Conservation (phyloP, 2,888 invertebrate genomes). For the Anticlea derivata region DNA sequence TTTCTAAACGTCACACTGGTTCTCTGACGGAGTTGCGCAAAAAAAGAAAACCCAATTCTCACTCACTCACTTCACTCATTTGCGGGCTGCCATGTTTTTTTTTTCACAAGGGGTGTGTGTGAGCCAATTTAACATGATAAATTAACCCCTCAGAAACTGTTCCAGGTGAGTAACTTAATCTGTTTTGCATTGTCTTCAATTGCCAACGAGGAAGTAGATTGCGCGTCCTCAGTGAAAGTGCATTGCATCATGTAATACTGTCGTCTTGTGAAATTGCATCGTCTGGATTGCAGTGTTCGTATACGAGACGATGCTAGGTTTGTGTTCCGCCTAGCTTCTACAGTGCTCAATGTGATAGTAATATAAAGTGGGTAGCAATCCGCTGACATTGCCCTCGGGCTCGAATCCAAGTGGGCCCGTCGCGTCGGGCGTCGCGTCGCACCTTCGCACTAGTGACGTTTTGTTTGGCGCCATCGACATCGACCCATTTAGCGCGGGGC, state of each 20-base stretch:
- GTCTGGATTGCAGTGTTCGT: conserved; percentile 52
- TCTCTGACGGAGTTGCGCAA: conserved; percentile 80
- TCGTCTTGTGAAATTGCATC: conserved; percentile 81
- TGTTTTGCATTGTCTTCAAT: conserved; percentile 47
- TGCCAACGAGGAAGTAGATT: conserved; percentile 63
- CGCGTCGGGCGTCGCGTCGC: conserved; percentile 44
- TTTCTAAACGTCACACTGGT: conserved; percentile 69
- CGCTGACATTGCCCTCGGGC: conserved; percentile 44
- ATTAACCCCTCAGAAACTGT: conserved; percentile 74
- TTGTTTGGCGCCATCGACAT: conserved; percentile 84
- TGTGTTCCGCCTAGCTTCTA: conserved; percentile 45
- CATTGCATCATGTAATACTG: conserved; percentile 82
- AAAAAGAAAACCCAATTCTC: conserved; percentile 70
- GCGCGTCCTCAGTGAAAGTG: conserved; percentile 79
- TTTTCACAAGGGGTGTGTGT: conserved; percentile 86
- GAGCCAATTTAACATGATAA: conserved; percentile 76
- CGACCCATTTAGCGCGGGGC: conserved; percentile 77
- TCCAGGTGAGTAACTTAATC: conserved; percentile 69
- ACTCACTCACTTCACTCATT: conserved; percentile 72
- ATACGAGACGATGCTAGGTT: conserved; percentile 58
- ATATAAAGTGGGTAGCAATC: conserved; percentile 28
- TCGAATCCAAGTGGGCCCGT: conserved; percentile 34
- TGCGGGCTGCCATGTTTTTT: conserved; percentile 90
- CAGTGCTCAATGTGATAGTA: conserved; percentile 39
- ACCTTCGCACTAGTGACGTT: conserved; percentile 70